Evolutionary conservation across 1,140 invertebrate genomes (phyloP).

Genomic region (Drosophila nigrodunni): DNA sequence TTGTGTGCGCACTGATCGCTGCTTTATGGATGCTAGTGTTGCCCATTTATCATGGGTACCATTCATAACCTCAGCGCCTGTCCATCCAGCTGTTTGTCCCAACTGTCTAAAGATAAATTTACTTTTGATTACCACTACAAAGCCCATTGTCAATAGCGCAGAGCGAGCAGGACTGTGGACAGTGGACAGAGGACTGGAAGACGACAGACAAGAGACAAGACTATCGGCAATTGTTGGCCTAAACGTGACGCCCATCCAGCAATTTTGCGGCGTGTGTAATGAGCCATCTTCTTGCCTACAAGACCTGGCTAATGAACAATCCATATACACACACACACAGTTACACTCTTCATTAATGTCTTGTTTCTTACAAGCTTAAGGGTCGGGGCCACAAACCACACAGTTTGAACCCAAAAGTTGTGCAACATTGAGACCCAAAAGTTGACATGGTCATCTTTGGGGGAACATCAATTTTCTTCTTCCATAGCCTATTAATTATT

Average conservation of each 20-base stretch:
- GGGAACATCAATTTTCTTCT: slow-evolving; percentile 2
- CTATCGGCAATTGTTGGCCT: slow-evolving; percentile 33
- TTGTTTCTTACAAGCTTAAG: not conserved
- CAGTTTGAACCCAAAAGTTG: slow-evolving; percentile 32
- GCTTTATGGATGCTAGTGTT: slow-evolving; percentile 45
- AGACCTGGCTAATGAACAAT: slow-evolving; percentile 55
- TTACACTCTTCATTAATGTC: slow-evolving; percentile 40
- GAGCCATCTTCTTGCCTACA: slow-evolving; percentile 59
- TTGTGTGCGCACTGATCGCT: slow-evolving; percentile 55
- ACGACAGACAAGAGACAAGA: not conserved
- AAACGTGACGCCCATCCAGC: slow-evolving; percentile 56
- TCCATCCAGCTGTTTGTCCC: slow-evolving; percentile 31
- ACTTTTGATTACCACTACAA: slow-evolving; percentile 63
- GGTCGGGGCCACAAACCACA: slow-evolving; percentile 24
- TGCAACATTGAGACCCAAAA: slow-evolving; percentile 18
- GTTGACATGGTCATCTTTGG: slow-evolving; percentile 17
- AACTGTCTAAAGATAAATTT: slow-evolving; percentile 58
- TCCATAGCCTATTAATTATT: not conserved
- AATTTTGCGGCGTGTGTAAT: slow-evolving; percentile 66
- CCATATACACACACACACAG: slow-evolving; percentile 16
- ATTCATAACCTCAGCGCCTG: slow-evolving; percentile 16
- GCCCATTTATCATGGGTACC: slow-evolving; percentile 66
- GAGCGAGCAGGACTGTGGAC: slow-evolving; percentile 1
- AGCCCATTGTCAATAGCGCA: slow-evolving; percentile 56
- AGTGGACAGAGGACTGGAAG: no score